These are phyloP conservation scores for Drosophila anceps DNA, from an alignment of 2,888 invertebrate genomes.

Conservation along the genomic window DNA sequence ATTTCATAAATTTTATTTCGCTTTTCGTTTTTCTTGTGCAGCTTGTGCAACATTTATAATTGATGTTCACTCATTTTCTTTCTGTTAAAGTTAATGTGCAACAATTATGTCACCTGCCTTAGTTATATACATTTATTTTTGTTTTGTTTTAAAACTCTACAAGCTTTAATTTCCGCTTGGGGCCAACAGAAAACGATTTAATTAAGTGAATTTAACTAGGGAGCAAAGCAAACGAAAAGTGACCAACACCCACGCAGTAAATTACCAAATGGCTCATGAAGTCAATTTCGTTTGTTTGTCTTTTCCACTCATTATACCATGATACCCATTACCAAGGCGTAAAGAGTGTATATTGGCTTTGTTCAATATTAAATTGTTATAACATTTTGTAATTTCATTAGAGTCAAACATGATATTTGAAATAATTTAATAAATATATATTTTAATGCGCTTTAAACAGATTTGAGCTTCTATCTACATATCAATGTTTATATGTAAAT, in stretches of 20 bases:
- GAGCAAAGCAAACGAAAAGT: conserved; percentile 8
- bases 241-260: conserved; percentile 39
- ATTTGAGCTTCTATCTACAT: background rate
- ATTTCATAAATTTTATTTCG: conserved; percentile 35
- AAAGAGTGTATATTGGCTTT: background rate
- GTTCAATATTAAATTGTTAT: no score
- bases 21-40: conserved; percentile 22
- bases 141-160: conserved; percentile 31
- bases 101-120: conserved; percentile 64
- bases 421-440: background rate
- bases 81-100: conserved; percentile 6
- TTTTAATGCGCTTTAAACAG: background rate
- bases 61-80: conserved; percentile 9
- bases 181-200: conserved; percentile 24
- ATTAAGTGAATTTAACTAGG: conserved; percentile 40
- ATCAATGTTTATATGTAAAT: background rate
- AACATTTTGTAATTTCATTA: no score
- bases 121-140: conserved; percentile 31
- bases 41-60: conserved; percentile 16
- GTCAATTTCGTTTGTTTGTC: conserved; percentile 21
- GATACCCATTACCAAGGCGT: background rate
- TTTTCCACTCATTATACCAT: conserved; percentile 7
- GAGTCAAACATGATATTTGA: no score
- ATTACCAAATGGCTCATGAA: conserved; percentile 41
- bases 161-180: conserved; percentile 68